Percentiles rank a stretch among this genome's conserved stretches.
phyloP scores from a whole-genome alignment of 2,797 vertebrate species.

The Sternarchorhynchus goeldii region DNA sequence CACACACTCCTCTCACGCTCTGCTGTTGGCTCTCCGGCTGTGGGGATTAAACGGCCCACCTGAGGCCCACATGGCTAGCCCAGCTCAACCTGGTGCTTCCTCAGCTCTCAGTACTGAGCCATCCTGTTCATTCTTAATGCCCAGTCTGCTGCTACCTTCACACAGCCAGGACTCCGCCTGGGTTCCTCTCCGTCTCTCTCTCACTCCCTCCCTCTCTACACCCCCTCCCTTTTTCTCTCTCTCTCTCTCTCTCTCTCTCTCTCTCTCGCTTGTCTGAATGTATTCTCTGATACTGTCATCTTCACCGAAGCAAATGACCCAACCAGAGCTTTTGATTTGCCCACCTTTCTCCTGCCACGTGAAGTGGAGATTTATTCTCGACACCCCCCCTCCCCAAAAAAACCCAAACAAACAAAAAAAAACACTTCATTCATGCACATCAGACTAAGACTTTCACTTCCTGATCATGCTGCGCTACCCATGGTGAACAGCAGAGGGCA shows the following conservation, averaged over 20 bases:
- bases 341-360: no score
- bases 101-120: not conserved
- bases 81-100: not conserved
- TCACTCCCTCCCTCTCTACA: no score
- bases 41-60: constrained; percentile 17
- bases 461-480: constrained; percentile 25
- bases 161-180: not conserved
- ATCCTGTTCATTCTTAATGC: not conserved
- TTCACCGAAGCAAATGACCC: no score
- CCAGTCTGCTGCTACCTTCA: not conserved
- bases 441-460: constrained; percentile 59
- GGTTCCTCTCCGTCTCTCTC: no score
- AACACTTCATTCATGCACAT: constrained; percentile 52
- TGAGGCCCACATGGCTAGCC: constrained; percentile 3
- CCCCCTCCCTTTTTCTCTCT: no score
- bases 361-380: not conserved
- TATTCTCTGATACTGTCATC: no score
- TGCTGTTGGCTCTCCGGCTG: not conserved
- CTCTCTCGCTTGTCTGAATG: no score
- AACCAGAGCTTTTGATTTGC: not conserved
- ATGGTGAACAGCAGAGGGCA: constrained; percentile 71
- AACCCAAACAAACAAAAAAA: not conserved
- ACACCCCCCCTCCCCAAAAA: no score
- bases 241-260: no score
- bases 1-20: not conserved